phyloP scores from a whole-genome alignment of 2,888 invertebrate genomes.

The Rhamnusium bicolor region DNA sequence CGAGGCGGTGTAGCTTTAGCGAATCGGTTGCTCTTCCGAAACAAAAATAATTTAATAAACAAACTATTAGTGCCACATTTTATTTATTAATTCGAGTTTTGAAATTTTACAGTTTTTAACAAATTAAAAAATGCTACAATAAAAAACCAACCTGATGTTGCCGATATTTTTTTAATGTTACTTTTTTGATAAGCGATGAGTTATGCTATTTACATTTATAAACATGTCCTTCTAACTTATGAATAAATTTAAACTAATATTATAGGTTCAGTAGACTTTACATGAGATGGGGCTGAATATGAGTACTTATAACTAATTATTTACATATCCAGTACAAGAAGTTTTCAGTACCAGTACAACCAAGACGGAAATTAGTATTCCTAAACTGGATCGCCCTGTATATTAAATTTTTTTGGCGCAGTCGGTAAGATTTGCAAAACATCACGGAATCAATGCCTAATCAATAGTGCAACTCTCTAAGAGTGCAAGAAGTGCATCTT shows the following conservation, averaged over 20 bases:
- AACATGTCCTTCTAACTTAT: constrained; percentile 39
- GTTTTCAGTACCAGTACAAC: neutral
- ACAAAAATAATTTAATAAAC: constrained; percentile 8
- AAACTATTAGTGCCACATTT: constrained; percentile 39
- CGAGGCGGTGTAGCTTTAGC: no score
- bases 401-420: no score
- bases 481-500: no score
- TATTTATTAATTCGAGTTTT: constrained; percentile 49
- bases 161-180: constrained; percentile 38
- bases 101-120: constrained; percentile 46
- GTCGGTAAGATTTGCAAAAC: no score
- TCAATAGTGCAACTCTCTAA: no score
- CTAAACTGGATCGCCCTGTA: neutral
- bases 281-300: constrained; percentile 31
- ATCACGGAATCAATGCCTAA: no score
- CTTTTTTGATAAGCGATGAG: constrained; percentile 40
- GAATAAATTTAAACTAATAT: constrained; percentile 29
- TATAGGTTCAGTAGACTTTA: neutral
- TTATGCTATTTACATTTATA: constrained; percentile 52
- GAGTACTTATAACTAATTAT: constrained; percentile 28
- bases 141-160: constrained; percentile 35
- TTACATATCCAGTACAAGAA: constrained; percentile 22
- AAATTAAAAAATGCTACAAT: constrained; percentile 44
- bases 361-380: neutral
- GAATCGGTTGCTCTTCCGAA: no score